Base-by-base conservation (phyloP, 2,797 vertebrate genomes). In the Acomys russatus region DNA sequence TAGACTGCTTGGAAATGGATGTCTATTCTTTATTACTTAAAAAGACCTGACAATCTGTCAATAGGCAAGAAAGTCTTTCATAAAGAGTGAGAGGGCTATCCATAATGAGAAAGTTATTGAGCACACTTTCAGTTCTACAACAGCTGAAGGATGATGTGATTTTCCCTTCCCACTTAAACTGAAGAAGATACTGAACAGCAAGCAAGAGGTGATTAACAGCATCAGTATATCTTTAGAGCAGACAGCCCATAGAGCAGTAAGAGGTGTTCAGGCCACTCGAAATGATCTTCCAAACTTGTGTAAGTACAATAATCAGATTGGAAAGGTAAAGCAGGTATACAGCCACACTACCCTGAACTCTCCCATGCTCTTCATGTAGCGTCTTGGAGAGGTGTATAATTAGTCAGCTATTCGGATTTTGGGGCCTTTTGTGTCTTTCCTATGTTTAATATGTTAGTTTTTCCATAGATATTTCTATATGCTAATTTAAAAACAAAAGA, bases 101-200 rank as follows among this genome's bases (percentile, higher is more conserved):
- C 85, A 73, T 87, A 92, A 94, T 82, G 30, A 97, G 94, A 91
- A 95, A 94, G 64, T 91, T 96, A 94, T 80, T 95, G 90, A 97
- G 95, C 89, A 91, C 93, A 89, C 79, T 94, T 97, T 94, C 90
- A 92, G 78, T 88, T 96, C 70, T 66, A 92, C 28, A 74, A 56
- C 38, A 89, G 90, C 70, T 61, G 9, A 8, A 4, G 22, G 49
- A 89, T 92, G 71, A 91, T 68, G 91, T n/a, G 76, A 96, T 93
- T 94, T 79, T 23, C 3, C 68, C 90, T 93, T 95, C 25, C 70
- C 88, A 63, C 78, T 91, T 95, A 96, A 95, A 97, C 92, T 77
- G 73, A 88, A 95, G 64, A 97, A 30, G 61, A 82, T 87, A 91
- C 73, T 88, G 85, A 96, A 68, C 61, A 95, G 61, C 89, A 88